Evolutionary conservation across 1,140 invertebrate genomes (phyloP).

Genomic region (Phocides pigmalion): DNA sequence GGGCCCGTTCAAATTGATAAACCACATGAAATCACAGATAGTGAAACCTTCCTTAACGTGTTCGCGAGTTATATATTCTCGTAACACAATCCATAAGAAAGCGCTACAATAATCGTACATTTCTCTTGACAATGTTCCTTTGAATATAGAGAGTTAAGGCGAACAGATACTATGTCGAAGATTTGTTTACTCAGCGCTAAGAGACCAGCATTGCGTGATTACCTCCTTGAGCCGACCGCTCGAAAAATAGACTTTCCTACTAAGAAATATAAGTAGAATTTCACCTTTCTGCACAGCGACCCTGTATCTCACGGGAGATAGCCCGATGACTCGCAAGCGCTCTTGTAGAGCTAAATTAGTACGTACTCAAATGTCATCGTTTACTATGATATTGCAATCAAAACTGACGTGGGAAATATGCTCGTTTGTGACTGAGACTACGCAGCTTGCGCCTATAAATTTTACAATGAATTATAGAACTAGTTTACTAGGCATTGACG

Average conservation of each 20-base stretch:
- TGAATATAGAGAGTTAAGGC: constrained; percentile 79
- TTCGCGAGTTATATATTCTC: constrained; percentile 74
- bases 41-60: constrained; percentile 68
- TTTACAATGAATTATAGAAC: constrained; percentile 76
- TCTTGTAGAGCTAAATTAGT: constrained; percentile 68
- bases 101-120: constrained; percentile 80
- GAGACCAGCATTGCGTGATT: constrained; percentile 68
- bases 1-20: constrained; percentile 73
- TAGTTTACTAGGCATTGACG: constrained; percentile 50
- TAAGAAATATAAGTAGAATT: constrained; percentile 57
- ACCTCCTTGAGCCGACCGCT: constrained; percentile 42
- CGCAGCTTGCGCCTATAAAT: constrained; percentile 69
- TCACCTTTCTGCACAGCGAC: constrained; percentile 40
- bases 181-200: constrained; percentile 77
- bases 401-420: constrained; percentile 80
- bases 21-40: constrained; percentile 77
- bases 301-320: constrained; percentile 60
- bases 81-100: constrained; percentile 80
- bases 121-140: constrained; percentile 81
- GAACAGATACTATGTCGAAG: constrained; percentile 80
- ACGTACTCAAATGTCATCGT: constrained; percentile 74
- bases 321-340: constrained; percentile 52
- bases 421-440: constrained; percentile 72
- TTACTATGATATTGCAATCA: constrained; percentile 79
- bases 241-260: constrained; percentile 64